Evolutionary conservation across 2,888 invertebrate genomes (phyloP).

Genomic region (Euzophera pinguis): DNA sequence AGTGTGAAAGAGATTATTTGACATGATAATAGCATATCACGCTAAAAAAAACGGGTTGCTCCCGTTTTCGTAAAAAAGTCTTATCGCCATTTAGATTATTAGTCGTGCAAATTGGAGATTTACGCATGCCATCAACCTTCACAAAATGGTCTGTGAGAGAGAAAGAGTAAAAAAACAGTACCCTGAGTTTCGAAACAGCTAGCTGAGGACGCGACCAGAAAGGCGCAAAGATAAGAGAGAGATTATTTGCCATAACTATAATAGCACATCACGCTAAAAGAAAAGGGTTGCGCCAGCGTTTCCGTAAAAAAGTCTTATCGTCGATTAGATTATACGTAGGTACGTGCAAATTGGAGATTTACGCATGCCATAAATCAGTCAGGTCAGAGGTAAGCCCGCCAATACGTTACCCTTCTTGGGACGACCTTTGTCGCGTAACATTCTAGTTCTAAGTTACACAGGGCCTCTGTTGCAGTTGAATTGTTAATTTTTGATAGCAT

Average conservation of each 20-base stretch:
- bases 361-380: conserved; percentile 73
- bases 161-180: too few relatives aligned
- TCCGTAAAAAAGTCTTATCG: conserved; percentile 35
- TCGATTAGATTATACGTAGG: conserved; percentile 43
- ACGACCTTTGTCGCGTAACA: conserved; percentile 51
- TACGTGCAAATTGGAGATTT: conserved; percentile 75
- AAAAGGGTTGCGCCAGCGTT: too few relatives aligned
- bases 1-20: too few relatives aligned
- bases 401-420: conserved; percentile 56
- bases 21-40: too few relatives aligned
- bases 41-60: too few relatives aligned
- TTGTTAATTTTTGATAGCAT: too few relatives aligned
- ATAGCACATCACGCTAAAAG: too few relatives aligned
- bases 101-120: conserved; percentile 76
- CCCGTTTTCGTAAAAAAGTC: conserved; percentile 24
- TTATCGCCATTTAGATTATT: conserved; percentile 51
- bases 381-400: conserved; percentile 66
- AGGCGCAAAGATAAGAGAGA: too few relatives aligned
- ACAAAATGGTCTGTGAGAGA: too few relatives aligned
- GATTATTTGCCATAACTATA: too few relatives aligned
- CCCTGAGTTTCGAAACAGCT: too few relatives aligned
- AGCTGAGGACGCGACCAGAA: too few relatives aligned
- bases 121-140: conserved; percentile 72
- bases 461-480: background rate
- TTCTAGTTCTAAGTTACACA: conserved; percentile 17